phyloP scores from a whole-genome alignment of 2,113 vertebrate species.

The Tychaedon coryphoeus region DNA sequence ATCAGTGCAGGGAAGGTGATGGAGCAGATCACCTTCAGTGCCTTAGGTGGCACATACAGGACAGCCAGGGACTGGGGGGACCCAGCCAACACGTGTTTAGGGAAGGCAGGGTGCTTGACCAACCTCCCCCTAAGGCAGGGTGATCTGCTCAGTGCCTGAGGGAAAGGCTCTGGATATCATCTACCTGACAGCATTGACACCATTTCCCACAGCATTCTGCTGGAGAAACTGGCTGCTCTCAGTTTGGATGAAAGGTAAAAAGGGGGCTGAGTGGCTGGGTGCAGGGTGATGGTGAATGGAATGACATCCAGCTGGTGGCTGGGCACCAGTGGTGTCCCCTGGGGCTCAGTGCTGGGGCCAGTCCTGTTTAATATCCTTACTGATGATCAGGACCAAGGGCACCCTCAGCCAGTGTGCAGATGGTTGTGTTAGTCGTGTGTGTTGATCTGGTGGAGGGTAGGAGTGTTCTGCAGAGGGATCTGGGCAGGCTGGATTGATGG shows the following conservation, averaged over 20 bases:
- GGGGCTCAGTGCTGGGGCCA: not conserved
- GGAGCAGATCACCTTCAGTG: not conserved
- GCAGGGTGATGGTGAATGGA: not conserved
- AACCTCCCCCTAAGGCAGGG: not conserved
- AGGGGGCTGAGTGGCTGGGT: not conserved
- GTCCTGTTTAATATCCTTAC: too few species aligned
- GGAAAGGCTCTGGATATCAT: not conserved
- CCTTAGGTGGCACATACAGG: not conserved
- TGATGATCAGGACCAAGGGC: rapidly evolving
- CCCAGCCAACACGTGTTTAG: rapidly evolving
- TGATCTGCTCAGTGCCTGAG: not conserved
- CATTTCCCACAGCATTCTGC: not conserved
- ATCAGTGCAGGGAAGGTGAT: not conserved
- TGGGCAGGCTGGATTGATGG: not conserved
- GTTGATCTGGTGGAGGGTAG: not conserved
- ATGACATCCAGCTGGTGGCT: not conserved
- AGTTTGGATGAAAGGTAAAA: not conserved
- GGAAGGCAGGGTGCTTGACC: not conserved
- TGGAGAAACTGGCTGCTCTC: not conserved
- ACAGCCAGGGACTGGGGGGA: not conserved
- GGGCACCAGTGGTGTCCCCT: not conserved
- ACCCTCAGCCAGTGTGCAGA: not conserved
- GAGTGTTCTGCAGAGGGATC: not conserved
- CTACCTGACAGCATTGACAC: not conserved
- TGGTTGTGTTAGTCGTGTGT: not conserved